These are phyloP conservation scores for Carassius auratus DNA, from an alignment of 2,113 vertebrate species.

Conservation along the genomic window DNA sequence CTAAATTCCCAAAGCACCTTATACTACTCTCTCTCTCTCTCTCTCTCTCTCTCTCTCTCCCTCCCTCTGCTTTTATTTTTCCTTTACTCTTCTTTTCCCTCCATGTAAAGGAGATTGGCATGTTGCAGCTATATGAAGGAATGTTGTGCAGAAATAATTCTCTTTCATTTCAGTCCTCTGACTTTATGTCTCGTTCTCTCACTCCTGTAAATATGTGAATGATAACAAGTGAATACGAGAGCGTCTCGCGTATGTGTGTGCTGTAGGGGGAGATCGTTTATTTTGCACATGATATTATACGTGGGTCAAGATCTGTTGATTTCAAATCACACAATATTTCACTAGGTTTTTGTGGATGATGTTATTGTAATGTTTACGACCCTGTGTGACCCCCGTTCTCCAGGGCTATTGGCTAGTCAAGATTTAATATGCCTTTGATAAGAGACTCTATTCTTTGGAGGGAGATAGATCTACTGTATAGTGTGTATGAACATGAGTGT, in stretches of 20 bases:
- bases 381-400: not conserved
- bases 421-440: constrained; percentile 24
- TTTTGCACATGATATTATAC: constrained; percentile 6
- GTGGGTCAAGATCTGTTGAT: constrained; percentile 21
- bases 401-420: not conserved
- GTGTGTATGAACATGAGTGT: not conserved
- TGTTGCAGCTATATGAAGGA: constrained; percentile 7
- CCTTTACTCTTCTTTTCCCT: constrained; percentile 8
- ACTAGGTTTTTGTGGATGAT: not conserved
- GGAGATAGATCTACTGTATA: not conserved
- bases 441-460: not conserved
- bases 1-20: constrained; percentile 35
- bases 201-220: constrained; percentile 9
- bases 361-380: constrained; percentile 19
- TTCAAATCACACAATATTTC: not conserved
- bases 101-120: constrained; percentile 27
- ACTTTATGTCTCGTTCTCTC: constrained; percentile 2
- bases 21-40: not conserved
- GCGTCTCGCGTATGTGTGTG: not conserved
- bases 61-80: not conserved
- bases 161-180: constrained; percentile 15
- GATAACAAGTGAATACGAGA: not conserved
- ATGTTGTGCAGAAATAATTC: constrained; percentile 37
- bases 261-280: not conserved
- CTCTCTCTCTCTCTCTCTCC: not conserved